Percentiles rank a stretch among this genome's conserved stretches.
Evolutionary conservation across 2,113 vertebrate genomes (phyloP).

Genomic region (Tupaia chinensis): DNA sequence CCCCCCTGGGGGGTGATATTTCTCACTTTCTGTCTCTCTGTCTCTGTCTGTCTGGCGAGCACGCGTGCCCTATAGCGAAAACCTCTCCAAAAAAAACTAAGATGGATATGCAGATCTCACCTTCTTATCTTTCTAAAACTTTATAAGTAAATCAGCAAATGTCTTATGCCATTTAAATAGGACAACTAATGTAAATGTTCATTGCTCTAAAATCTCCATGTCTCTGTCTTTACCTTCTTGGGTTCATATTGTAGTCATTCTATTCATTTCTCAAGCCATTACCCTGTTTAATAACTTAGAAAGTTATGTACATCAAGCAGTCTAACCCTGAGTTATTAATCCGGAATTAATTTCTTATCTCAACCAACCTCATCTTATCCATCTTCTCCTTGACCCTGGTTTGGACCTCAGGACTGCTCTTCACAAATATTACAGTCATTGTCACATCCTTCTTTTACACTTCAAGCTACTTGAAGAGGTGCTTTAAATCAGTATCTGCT

Average conservation of each 20-base stretch:
- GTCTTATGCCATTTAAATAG: not conserved
- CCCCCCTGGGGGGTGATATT: too few species aligned
- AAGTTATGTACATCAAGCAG: not conserved
- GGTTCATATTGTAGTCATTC: not conserved
- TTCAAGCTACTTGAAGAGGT: not conserved
- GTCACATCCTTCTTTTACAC: not conserved
- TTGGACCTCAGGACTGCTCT: not conserved
- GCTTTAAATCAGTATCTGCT: not conserved
- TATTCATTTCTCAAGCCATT: conserved; percentile 19
- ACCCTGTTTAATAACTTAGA: not conserved
- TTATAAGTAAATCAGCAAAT: not conserved
- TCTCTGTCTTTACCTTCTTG: not conserved
- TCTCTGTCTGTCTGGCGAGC: too few species aligned
- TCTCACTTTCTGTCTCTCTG: too few species aligned
- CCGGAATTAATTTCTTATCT: conserved; percentile 33
- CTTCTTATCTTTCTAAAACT: not conserved
- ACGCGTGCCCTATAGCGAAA: too few species aligned
- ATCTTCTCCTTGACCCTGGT: not conserved
- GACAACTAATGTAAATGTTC: not conserved
- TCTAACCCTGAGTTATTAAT: not conserved
- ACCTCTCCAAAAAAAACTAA: not conserved
- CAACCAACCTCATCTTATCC: not conserved
- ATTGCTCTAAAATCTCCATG: not conserved
- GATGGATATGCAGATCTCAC: not conserved
- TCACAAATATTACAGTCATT: not conserved